Base-by-base conservation (phyloP, 1,140 invertebrate species). In the Antheraea pernyi region DNA sequence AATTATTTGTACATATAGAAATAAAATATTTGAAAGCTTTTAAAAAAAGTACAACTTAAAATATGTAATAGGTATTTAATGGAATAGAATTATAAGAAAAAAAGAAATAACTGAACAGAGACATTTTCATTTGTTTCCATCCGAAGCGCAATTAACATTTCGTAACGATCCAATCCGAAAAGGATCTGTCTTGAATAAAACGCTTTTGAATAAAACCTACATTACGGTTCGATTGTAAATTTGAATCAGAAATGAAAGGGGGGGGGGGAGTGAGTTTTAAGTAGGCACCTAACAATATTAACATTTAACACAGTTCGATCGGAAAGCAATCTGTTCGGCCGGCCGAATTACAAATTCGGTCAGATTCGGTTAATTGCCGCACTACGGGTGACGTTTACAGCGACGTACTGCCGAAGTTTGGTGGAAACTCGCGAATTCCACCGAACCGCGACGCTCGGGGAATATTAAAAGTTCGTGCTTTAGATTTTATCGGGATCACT, bases 381-480 rank as follows among this genome's bases (percentile, higher is more conserved):
- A 19, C 30, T 19, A 65, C 63, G 18, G 22, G 46, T 53, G 65
- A 67, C 48, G 16, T 67, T 46, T 30, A 59, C 42, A 30, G 22
- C 65, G 30, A 67, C 63, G 39, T 59, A 59, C 16, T 22, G 65
- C 65, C 19, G 19, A 67, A 30, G 30, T 67, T 67, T 13, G 65
- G n/a, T 10, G 19, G 22, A 59, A 59, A 22, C 53, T 59, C 9
- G 36, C 39, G 39, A 65, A 66, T 58, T 58, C 11, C 13, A 9
- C 46, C 19, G 65, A 58, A 66, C 39, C 53, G 48, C 18, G 48
- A 19, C 19, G 39, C 18, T 22, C n/a, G 19, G 65, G 19, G 10
- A 66, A 66, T 66, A 58, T 66, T 66, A 66, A 66, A 66, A 66
- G 19, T 66, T 66, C 65, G 65, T 66, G 65, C 19, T 58, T 58